Base-by-base conservation (phyloP, 2,113 vertebrate species). In the Serilophus lunatus region DNA sequence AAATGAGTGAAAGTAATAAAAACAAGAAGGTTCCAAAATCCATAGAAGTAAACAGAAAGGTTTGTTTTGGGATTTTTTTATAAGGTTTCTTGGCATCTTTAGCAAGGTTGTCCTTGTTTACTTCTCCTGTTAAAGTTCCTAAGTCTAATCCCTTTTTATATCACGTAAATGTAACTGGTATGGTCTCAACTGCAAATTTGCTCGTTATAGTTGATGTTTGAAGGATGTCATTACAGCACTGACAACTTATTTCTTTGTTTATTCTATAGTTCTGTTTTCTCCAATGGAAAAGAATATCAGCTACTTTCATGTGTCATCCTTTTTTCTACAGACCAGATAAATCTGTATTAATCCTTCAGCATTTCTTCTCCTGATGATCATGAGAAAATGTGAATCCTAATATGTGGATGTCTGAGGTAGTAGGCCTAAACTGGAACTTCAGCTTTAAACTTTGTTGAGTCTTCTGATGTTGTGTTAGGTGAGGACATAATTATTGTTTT, bases 381-480 rank as follows among this genome's bases (percentile, higher is more conserved):
- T 19, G 9, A 77, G 8, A 40, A 83, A 59, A 51, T 20, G 12
- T 16, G 20, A 88, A 64, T 31, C 9, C 45, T 86, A 47, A 22
- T 64, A 36, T 19, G 13, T 15, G 16, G 45, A 33, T 5, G 13
- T 69, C 78, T 72, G 76, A 63, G 36, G 28, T 64, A 10, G 4
- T 18, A 38, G 33, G 18, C 44, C 56, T 74, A 38, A 84, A 57
- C 12, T 54, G 51, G 16, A 61, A 36, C 36, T 76, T 70, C 6
- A 40, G 7, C 33, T 92, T 81, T 66, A 33, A 33, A 12, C 20
- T 54, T 76, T 56, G 13, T 51, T 77, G 9, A 53, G 9, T 65
- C 18, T 8, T 51, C 5, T 10, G n/a, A 50, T 23, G 33, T 15
- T 2, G 0, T 26, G 7, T 59, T 54, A 50, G 5, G 3, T 75